A percentile compares a stretch with the other conserved stretches of the same genome.
These are phyloP conservation scores for Crax fasciolata DNA, from an alignment of 2,797 vertebrate genomes.

Conservation along the genomic window DNA sequence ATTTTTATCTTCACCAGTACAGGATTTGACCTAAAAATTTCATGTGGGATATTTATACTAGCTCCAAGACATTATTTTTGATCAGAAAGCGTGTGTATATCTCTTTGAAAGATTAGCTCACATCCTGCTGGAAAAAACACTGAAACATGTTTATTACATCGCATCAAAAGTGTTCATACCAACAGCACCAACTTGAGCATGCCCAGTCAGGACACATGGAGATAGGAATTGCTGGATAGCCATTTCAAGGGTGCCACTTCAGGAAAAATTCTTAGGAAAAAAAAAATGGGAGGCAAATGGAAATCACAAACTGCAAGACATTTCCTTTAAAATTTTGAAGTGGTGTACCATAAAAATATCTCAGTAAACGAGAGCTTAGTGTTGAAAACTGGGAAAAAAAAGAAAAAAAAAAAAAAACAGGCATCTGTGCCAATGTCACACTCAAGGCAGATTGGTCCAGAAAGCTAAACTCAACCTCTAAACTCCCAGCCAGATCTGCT, in stretches of 20 bases:
- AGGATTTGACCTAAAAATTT: slow-evolving; percentile 54
- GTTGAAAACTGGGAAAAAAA: not conserved
- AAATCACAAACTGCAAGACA: not conserved
- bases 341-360: not conserved
- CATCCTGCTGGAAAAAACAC: not conserved
- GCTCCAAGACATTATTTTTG: slow-evolving; percentile 3
- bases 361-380: not conserved
- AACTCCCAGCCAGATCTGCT: not conserved
- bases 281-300: not conserved
- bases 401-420: not conserved
- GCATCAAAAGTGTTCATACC: not conserved
- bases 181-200: not conserved
- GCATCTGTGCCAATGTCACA: not conserved
- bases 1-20: slow-evolving; percentile 26
- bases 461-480: not conserved
- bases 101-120: slow-evolving; percentile 16
- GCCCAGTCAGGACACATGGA: not conserved
- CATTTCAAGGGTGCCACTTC: slow-evolving; percentile 3
- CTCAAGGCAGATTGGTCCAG: not conserved
- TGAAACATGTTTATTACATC: not conserved
- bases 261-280: not conserved
- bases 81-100: not conserved
- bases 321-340: slow-evolving; percentile 27
- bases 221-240: not conserved
- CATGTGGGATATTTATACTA: slow-evolving; percentile 13